A percentile compares a stretch with the other conserved stretches of the same genome.
Evolutionary conservation across 2,888 invertebrate genomes (phyloP).

Genomic region (Apamea anceps): DNA sequence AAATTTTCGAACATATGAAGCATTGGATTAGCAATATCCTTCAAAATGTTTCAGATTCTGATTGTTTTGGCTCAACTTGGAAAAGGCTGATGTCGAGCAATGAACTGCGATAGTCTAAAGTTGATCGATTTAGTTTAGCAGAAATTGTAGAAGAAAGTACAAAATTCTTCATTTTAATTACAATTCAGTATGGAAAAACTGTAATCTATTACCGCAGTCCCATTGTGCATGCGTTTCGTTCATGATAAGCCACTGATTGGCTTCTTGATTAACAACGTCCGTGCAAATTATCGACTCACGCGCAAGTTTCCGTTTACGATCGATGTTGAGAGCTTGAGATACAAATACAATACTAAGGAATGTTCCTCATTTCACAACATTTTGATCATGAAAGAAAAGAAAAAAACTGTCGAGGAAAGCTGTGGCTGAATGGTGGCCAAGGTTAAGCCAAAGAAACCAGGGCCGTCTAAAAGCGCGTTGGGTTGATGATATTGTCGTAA

Average conservation of each 20-base stretch:
- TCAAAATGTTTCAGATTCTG: neutral
- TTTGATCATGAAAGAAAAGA: neutral
- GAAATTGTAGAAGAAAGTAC: neutral
- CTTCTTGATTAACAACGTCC: slow-evolving; percentile 61
- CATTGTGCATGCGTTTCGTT: slow-evolving; percentile 50
- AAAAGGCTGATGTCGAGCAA: neutral
- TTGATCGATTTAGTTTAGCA: neutral
- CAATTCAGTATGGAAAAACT: slow-evolving; percentile 18
- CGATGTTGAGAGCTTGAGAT: neutral
- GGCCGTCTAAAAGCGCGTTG: too few relatives aligned
- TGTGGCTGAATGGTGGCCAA: neutral
- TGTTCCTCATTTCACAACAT: neutral
- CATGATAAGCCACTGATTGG: slow-evolving; percentile 63
- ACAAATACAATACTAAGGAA: neutral
- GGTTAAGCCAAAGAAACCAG: too few relatives aligned
- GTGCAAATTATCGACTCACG: slow-evolving; percentile 44
- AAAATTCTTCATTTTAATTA: slow-evolving; percentile 37
- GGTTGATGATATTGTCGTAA: too few relatives aligned
- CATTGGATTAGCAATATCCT: neutral
- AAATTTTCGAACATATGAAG: neutral
- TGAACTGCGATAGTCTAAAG: too few relatives aligned
- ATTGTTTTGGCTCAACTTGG: neutral
- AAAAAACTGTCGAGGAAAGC: neutral
- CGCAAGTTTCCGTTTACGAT: slow-evolving; percentile 28
- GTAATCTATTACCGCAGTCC: slow-evolving; percentile 45